Evolutionary conservation across 2,888 invertebrate genomes (phyloP).

Genomic region (Noctua fimbriata): DNA sequence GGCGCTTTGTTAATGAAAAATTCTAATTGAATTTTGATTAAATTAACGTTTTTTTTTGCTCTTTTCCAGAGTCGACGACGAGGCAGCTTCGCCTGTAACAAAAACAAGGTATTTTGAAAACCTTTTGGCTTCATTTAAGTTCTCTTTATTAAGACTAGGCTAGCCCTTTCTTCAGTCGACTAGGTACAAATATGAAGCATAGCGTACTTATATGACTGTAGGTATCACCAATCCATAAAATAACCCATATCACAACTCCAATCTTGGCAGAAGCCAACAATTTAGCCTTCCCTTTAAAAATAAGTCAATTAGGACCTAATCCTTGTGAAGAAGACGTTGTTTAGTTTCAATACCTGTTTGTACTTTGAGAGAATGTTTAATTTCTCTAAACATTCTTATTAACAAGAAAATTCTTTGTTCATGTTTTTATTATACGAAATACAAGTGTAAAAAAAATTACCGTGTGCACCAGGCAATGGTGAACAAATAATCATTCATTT

Average conservation of each 20-base stretch:
- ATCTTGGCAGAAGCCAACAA: not conserved
- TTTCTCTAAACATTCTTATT: too few relatives aligned
- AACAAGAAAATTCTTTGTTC: not conserved
- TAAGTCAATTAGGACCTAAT: not conserved
- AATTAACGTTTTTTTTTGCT: slow-evolving; percentile 63
- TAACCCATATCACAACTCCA: not conserved
- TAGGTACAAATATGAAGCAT: too few relatives aligned
- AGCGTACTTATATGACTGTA: not conserved
- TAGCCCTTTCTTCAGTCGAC: not conserved
- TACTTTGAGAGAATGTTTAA: not conserved
- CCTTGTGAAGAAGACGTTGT: not conserved
- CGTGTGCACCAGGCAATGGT: not conserved
- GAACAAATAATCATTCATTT: not conserved
- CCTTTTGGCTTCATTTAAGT: slow-evolving; percentile 12
- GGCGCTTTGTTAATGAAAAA: slow-evolving; percentile 44
- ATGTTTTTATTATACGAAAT: not conserved
- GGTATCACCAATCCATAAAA: not conserved
- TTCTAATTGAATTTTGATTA: slow-evolving; percentile 48
- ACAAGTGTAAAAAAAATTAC: not conserved
- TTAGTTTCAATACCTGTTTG: not conserved
- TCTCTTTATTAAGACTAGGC: not conserved
- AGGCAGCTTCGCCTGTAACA: slow-evolving; percentile 83
- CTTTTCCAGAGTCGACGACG: slow-evolving; percentile 86
- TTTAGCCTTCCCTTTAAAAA: not conserved
- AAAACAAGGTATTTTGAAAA: slow-evolving; percentile 81